Evolutionary conservation across 2,888 invertebrate genomes (phyloP), one percentile per base, ranked within the genome.

Genomic region (Amphimallon solstitiale): DNA sequence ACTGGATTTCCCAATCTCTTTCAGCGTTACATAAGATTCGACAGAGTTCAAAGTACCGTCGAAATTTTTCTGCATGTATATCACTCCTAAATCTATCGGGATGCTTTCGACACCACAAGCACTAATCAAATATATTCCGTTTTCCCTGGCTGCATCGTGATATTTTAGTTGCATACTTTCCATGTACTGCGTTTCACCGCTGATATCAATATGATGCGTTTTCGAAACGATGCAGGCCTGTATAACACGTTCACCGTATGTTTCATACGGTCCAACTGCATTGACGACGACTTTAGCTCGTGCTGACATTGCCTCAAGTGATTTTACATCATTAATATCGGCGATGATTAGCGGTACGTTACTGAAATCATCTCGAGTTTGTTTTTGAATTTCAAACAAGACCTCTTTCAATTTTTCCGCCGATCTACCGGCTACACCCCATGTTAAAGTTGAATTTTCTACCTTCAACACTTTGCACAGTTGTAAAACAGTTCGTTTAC

Each of bases 101-200:
- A 98, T 90, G 76, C 94, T 92, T 82, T 98, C 98, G 80, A 94
- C 93, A 34, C 98, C 98, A 83, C 97, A 97, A 1, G 97, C 92
- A 72, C 94, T 95, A 23, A 98, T 83, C 6, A 98, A 85, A 81
- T 92, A 97, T 2, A 95, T 87, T n/a, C 92, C 91, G 6, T 91
- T 91, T 72, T 93, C 89, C 74, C 89, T 84, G 0, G 95, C 95
- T 45, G 81, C 79, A 65, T 89, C 85, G 72, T 91, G 84, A 81
- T 97, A 96, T 72, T 92, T 86, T 63, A 95, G 80, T 78, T 95
- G 94, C 62, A 80, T 75, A 14, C 60, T 70, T 68, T 81, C 81
- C 75, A 82, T 79, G 66, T 75, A 82, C 85, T 90, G 88, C 0
- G 96, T 93, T 80, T 98, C 98, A 4, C 97, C 98, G 76, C 91